These are phyloP conservation scores for Sebastes vulpes DNA, from an alignment of 2,797 vertebrate genomes.

Conservation along the genomic window DNA sequence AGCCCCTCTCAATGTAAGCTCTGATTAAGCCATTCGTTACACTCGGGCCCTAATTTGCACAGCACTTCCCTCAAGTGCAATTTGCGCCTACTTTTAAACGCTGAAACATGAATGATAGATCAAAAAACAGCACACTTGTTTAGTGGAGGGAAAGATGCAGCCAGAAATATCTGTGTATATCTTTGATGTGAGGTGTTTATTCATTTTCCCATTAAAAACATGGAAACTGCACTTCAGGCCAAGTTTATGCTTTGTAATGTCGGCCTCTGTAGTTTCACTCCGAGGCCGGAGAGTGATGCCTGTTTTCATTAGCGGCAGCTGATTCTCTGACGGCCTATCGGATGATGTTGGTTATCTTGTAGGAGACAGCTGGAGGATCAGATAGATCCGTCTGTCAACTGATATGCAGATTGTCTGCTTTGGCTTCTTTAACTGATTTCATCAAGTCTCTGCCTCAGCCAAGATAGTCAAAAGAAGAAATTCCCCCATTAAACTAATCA, in stretches of 20 bases:
- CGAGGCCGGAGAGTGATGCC: conserved; percentile 12
- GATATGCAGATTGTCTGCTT: conserved; percentile 27
- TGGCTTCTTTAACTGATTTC: conserved; percentile 6
- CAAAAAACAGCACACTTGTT: conserved; percentile 45
- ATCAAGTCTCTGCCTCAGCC: neutral
- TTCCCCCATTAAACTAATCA: neutral
- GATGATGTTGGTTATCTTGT: conserved; percentile 46
- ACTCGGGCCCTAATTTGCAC: conserved; percentile 56
- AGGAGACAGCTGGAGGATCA: conserved; percentile 36
- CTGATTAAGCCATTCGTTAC: conserved; percentile 65
- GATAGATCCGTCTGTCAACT: conserved; percentile 25
- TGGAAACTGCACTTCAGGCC: conserved; percentile 18
- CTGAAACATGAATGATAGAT: conserved; percentile 32
- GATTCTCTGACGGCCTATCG: conserved; percentile 5
- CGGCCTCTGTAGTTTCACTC: conserved; percentile 17
- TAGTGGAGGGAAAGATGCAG: conserved; percentile 7
- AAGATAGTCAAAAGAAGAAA: neutral
- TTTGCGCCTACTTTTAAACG: conserved; percentile 42
- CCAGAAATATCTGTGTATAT: conserved; percentile 20
- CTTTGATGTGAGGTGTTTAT: conserved; percentile 45
- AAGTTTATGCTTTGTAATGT: conserved; percentile 34
- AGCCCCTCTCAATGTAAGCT: conserved; percentile 48
- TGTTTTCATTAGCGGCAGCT: conserved; percentile 36
- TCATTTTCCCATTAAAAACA: conserved; percentile 23
- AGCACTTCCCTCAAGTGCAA: conserved; percentile 57